Percentiles rank a stretch among this genome's conserved stretches.
phyloP scores from a whole-genome alignment of 2,888 invertebrate species.

The Ferdinandea cuprea region DNA sequence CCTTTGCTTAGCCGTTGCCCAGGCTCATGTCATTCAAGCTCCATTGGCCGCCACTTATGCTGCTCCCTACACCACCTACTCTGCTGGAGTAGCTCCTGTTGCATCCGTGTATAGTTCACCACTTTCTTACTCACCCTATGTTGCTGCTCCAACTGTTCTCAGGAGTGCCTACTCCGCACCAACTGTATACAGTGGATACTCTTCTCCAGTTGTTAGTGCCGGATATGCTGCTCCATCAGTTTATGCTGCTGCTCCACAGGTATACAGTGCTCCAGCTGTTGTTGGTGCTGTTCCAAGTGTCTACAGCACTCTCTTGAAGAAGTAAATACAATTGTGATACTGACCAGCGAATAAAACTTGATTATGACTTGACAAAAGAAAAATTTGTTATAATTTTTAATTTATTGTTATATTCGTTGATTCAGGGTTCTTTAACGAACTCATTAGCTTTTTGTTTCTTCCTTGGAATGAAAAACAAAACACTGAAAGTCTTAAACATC shows the following conservation, averaged over 20 bases:
- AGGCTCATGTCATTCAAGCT: slow-evolving; percentile 47
- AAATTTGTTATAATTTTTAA: too few relatives aligned
- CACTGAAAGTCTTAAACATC: too few relatives aligned
- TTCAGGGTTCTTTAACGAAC: too few relatives aligned
- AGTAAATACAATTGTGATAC: slow-evolving; percentile 7
- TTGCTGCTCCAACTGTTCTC: slow-evolving; percentile 40
- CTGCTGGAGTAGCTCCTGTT: slow-evolving; percentile 46
- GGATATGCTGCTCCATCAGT: slow-evolving; percentile 45
- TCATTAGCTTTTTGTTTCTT: not conserved
- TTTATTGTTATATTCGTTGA: too few relatives aligned
- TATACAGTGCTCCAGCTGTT: slow-evolving; percentile 19
- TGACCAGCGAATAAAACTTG: not conserved
- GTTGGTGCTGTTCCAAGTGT: slow-evolving; percentile 24
- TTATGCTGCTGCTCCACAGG: slow-evolving; percentile 33
- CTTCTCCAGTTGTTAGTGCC: slow-evolving; percentile 32
- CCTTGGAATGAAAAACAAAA: too few relatives aligned
- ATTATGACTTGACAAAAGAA: not conserved
- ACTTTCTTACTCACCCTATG: slow-evolving; percentile 24
- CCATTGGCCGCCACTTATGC: slow-evolving; percentile 28
- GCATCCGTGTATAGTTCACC: slow-evolving; percentile 49
- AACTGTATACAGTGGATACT: slow-evolving; percentile 24
- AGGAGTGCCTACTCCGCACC: slow-evolving; percentile 36
- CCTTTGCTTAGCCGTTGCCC: slow-evolving; percentile 53
- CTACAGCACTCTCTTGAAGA: slow-evolving; percentile 30
- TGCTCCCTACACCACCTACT: slow-evolving; percentile 38